phyloP scores from a whole-genome alignment of 30 jellyfish, hydroid and myxozoan genomes.

The Haliclystus octoradiatus region DNA sequence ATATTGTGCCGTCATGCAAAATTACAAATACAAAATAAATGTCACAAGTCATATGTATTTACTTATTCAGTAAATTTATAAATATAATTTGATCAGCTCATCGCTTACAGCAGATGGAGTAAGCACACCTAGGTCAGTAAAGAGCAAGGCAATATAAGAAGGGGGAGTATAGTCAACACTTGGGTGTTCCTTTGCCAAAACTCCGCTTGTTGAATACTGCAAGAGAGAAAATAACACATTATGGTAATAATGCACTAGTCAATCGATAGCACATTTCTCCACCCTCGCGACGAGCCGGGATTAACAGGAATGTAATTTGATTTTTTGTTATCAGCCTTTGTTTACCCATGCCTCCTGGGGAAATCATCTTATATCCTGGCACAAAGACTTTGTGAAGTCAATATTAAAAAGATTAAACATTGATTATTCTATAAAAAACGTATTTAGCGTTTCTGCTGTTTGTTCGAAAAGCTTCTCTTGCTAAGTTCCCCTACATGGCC shows the following conservation, averaged over 20 bases:
- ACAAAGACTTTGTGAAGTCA: too few relatives aligned
- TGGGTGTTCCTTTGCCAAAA: constrained; percentile 71
- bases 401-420: too few relatives aligned
- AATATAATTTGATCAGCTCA: constrained; percentile 81
- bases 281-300: neutral
- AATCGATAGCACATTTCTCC: neutral
- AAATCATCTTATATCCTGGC: neutral
- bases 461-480: too few relatives aligned
- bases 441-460: too few relatives aligned
- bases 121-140: constrained; percentile 90
- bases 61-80: too few relatives aligned
- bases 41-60: too few relatives aligned
- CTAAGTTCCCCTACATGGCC: too few relatives aligned
- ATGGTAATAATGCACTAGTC: too few relatives aligned
- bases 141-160: constrained; percentile 55
- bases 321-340: neutral
- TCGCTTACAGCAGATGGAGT: constrained; percentile 99
- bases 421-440: too few relatives aligned
- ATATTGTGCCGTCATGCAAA: too few relatives aligned
- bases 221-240: neutral
- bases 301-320: neutral
- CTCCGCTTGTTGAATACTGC: constrained; percentile 31
- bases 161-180: constrained; percentile 96
- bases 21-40: too few relatives aligned
- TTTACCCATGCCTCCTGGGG: too few relatives aligned